A percentile compares a stretch with the other conserved stretches of the same genome.
phyloP scores from a whole-genome alignment of 2,113 vertebrate species.

The Chelonoidis abingdonii region DNA sequence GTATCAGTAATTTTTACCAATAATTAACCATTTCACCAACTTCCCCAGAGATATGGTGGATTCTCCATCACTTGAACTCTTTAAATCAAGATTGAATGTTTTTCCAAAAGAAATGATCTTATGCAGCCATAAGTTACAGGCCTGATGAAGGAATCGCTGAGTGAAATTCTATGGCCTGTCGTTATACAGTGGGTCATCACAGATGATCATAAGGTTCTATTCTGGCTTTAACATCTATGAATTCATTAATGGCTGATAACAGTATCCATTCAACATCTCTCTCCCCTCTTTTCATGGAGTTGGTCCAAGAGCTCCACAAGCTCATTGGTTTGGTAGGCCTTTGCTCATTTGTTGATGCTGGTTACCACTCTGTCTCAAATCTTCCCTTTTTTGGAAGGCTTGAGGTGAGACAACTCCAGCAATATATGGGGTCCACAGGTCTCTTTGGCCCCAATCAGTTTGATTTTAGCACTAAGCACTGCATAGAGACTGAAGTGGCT shows the following conservation, averaged over 20 bases:
- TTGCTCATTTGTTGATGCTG: not conserved
- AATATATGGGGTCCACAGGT: not conserved
- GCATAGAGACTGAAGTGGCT: not conserved
- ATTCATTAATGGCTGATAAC: not conserved
- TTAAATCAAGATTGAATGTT: not conserved
- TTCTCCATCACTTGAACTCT: not conserved
- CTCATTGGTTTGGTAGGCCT: not conserved
- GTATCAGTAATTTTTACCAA: not conserved
- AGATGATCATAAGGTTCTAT: not conserved
- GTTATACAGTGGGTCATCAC: not conserved
- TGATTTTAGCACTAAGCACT: not conserved
- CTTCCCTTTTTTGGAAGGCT: not conserved
- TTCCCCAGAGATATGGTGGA: not conserved
- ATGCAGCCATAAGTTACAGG: not conserved
- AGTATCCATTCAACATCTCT: accelerated
- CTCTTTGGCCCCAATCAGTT: not conserved
- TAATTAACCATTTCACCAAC: not conserved
- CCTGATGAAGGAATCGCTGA: not conserved
- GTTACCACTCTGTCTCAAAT: not conserved
- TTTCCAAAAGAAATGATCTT: not conserved
- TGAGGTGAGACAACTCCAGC: not conserved
- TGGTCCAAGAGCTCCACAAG: not conserved
- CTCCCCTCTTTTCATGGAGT: not conserved
- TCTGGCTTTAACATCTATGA: not conserved
- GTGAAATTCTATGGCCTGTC: not conserved